Conservation (phyloP, 1,140 invertebrate genomes). For the Cataglyphis hispanica region DNA sequence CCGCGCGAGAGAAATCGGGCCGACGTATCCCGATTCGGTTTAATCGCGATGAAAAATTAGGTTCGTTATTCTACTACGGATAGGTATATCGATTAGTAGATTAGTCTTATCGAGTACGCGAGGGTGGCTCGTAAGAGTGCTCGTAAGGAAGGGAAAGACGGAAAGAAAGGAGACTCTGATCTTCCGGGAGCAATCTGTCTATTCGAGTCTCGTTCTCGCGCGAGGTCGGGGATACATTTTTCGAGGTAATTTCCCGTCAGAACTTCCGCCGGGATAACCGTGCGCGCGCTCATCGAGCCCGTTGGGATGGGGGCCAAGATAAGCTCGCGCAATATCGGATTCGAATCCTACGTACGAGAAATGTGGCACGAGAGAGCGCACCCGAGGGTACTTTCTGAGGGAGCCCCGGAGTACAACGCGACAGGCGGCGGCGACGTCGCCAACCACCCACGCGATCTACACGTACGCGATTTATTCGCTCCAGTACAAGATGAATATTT, state of each 20-base stretch:
- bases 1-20: conserved; percentile 13
- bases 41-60: conserved; percentile 66
- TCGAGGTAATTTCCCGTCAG: conserved; percentile 81
- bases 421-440: not conserved
- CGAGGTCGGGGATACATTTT: conserved; percentile 76
- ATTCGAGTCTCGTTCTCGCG: conserved; percentile 51
- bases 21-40: conserved; percentile 35
- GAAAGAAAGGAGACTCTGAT: conserved; percentile 42
- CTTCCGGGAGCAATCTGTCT: conserved; percentile 76
- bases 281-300: conserved; percentile 50
- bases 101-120: conserved; percentile 55
- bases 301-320: conserved; percentile 50
- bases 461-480: conserved; percentile 64
- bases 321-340: conserved; percentile 64
- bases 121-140: not conserved
- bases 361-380: conserved; percentile 23
- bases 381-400: conserved; percentile 45
- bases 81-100: conserved; percentile 51
- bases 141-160: not conserved
- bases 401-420: conserved; percentile 33
- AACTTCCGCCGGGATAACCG: conserved; percentile 63
- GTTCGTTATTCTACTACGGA: conserved; percentile 37
- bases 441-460: conserved; percentile 12
- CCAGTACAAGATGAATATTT: conserved; percentile 68
- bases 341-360: conserved; percentile 62